Evolutionary conservation across 2,888 invertebrate genomes (phyloP).

Genomic region (Lycocerus yunnanus): DNA sequence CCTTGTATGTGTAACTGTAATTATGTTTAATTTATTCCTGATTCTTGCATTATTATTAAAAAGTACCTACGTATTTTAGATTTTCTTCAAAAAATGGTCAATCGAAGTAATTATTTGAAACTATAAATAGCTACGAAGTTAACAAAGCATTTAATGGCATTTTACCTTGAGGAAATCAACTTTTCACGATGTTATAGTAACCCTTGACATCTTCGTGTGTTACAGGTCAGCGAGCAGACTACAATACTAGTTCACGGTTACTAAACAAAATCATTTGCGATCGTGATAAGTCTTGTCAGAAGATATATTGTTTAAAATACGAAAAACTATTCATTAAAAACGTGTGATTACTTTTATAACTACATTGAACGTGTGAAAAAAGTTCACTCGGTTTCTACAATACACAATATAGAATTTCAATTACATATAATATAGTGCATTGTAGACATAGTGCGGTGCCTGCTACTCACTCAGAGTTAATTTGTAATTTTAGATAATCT

Average conservation of each 20-base stretch:
- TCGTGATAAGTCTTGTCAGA: conserved; percentile 36
- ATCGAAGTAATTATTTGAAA: background rate
- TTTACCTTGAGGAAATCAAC: background rate
- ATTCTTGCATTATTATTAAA: background rate
- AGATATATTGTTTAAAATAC: conserved; percentile 18
- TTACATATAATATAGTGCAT: background rate
- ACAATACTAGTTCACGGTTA: conserved; percentile 42
- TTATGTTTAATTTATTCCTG: background rate
- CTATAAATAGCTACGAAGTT: background rate
- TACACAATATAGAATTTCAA: background rate
- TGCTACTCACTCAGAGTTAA: background rate
- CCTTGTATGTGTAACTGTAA: background rate
- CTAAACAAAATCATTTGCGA: conserved; percentile 39
- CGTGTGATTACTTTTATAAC: conserved; percentile 16
- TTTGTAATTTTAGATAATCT: background rate
- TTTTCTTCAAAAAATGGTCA: too few species aligned
- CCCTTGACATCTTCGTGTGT: conserved; percentile 40
- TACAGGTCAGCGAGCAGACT: conserved; percentile 41
- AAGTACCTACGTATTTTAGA: too few species aligned
- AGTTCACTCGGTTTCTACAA: background rate
- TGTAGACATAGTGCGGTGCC: background rate
- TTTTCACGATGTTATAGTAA: conserved; percentile 36
- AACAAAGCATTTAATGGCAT: background rate
- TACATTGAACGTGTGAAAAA: conserved; percentile 23
- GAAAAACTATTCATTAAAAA: conserved; percentile 23